Evolutionary conservation across 2,888 invertebrate genomes (phyloP), one percentile per base, ranked within the genome.

Genomic region (Leuctra nigra): DNA sequence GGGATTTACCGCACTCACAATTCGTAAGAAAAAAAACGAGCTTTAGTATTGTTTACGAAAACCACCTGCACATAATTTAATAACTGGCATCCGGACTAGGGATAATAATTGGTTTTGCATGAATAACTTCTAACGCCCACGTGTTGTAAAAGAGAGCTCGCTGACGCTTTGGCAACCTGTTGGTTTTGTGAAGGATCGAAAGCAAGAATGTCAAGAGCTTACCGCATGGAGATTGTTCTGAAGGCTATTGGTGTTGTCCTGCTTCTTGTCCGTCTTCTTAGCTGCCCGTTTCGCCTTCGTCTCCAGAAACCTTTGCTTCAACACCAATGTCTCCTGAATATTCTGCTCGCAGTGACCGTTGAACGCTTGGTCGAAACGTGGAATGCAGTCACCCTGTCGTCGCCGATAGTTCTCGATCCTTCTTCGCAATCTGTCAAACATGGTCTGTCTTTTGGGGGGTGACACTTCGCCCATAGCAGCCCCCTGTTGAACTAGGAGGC

Each of bases 251-350:
- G 56, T 38, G 25, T 47, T 53, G 25, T 65, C 63, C 64, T 84
- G 83, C 69, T 85, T 88, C 76, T 90, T 90, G 63, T 77, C 76
- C 58, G 74, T 72, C 75, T 92, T 93, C 69, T 82, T 81, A 59
- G 87, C 86, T 64, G 87, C 86, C 65, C 88, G 79, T 74, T 94
- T 94, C 64, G 90, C 86, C 73, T 92, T 94, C 71, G 87, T 87
- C 74, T 95, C 95, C 66, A 93, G 80, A 73, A 86, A 94, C 62
- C 91, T 82, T 73, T 94, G 92, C 72, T 91, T 90, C 61, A 95
- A 78, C 63, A 89, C 83, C 64, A 85, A 79, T 35, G 94, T 93
- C 72, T 94, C 93, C 74, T 92, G 84, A 66, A 88, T 84, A 71
- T 94, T 91, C 71, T 92, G 92, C 69, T 94, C 93, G 75, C 90